These are phyloP conservation scores for Platypus cylindrus DNA, from an alignment of 2,888 invertebrate species.

Conservation along the genomic window DNA sequence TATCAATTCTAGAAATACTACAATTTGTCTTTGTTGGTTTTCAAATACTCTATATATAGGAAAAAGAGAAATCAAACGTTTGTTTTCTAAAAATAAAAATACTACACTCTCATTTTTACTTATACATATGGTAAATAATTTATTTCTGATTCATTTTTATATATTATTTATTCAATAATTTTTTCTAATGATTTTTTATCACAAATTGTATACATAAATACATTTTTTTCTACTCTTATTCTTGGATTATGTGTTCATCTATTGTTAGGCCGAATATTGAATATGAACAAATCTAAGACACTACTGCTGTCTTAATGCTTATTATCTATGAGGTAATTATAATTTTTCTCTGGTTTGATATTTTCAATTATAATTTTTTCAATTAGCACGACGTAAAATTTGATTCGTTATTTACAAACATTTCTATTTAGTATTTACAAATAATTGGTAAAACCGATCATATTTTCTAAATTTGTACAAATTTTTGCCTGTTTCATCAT, in stretches of 20 bases:
- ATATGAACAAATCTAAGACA: no score
- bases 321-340: conserved; percentile 10
- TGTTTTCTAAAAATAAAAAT: conserved; percentile 19
- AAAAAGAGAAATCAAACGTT: conserved; percentile 17
- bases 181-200: no score
- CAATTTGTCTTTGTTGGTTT: conserved; percentile 15
- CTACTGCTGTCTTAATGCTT: conserved; percentile 2
- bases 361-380: conserved; percentile 2
- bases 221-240: no score
- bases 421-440: conserved; percentile 4
- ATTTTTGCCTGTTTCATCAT: conserved; percentile 13
- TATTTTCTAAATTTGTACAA: conserved; percentile 1
- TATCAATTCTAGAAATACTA: conserved; percentile 14
- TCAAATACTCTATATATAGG: conserved; percentile 1
- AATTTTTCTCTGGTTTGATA: not conserved
- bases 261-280: no score
- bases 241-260: no score
- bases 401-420: conserved; percentile 6
- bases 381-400: no score
- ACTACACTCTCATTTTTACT: no score
- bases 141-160: no score
- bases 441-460: not conserved
- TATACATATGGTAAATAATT: no score
- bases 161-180: no score
- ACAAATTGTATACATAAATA: no score